These are phyloP conservation scores for Phoenicopterus ruber DNA, from an alignment of 2,113 vertebrate genomes.

Conservation along the genomic window DNA sequence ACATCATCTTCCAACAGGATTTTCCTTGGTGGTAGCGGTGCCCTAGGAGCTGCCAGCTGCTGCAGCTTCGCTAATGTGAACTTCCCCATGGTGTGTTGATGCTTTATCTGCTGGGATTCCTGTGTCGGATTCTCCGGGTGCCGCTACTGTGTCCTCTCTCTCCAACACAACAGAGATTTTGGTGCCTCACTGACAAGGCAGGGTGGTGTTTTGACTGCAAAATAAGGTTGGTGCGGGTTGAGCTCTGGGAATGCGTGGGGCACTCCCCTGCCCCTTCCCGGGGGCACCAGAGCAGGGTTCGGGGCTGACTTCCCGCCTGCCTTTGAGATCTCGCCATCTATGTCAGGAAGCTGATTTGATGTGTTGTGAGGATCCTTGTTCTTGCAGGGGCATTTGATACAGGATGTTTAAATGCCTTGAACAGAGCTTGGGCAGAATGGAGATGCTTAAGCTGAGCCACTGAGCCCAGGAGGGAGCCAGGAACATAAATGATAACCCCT, in stretches of 20 bases:
- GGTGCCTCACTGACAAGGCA: background rate
- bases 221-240: background rate
- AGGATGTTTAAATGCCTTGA: background rate
- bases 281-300: background rate
- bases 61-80: background rate
- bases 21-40: background rate
- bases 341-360: background rate
- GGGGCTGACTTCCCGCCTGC: fast-evolving
- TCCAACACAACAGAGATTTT: background rate
- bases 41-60: background rate
- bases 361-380: background rate
- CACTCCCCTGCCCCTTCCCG: background rate
- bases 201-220: background rate
- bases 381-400: background rate
- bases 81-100: fast-evolving
- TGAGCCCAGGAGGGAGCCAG: background rate
- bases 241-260: background rate
- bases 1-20: background rate
- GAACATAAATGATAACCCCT: background rate
- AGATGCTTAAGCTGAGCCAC: background rate
- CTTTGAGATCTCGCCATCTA: background rate
- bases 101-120: background rate
- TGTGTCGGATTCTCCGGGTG: fast-evolving
- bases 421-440: background rate
- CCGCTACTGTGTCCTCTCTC: background rate